Conservation (phyloP, 2,888 invertebrate species). For the Himalopsyche japonica region DNA sequence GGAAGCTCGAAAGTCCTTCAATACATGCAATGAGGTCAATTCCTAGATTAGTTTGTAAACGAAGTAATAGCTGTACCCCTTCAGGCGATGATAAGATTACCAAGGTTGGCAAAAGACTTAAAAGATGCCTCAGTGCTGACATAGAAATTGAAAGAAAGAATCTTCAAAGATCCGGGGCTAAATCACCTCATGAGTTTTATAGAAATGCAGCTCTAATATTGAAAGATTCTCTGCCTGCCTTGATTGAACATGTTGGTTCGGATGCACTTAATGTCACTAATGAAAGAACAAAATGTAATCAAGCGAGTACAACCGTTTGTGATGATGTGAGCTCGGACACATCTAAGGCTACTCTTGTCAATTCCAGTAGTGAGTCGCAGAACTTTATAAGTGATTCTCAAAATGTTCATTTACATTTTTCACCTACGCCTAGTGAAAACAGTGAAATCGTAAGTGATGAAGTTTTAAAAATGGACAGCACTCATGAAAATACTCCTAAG, state of each 20-base stretch:
- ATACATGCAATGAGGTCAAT: constrained; percentile 47
- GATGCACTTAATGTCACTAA: background rate
- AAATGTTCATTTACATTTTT: constrained; percentile 51
- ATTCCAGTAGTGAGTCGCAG: constrained; percentile 3
- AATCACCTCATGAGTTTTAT: background rate
- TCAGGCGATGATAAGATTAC: background rate
- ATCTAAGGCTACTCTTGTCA: background rate
- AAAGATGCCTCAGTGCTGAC: constrained; percentile 17
- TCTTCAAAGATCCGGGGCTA: background rate
- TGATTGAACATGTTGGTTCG: background rate
- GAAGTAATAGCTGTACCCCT: constrained; percentile 51
- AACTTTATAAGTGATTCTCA: constrained; percentile 51
- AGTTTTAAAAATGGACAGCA: constrained; percentile 44
- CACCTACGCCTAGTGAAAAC: constrained; percentile 46
- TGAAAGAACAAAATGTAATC: background rate
- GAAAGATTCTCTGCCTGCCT: background rate
- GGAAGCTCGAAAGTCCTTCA: background rate
- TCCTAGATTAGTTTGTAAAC: constrained; percentile 50
- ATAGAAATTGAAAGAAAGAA: background rate
- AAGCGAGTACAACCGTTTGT: background rate
- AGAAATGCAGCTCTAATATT: background rate
- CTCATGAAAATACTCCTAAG: background rate
- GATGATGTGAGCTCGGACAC: background rate
- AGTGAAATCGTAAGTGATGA: constrained; percentile 41
- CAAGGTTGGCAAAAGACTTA: constrained; percentile 2